A percentile compares a stretch with the other conserved stretches of the same genome.
Evolutionary conservation across 2,888 invertebrate species (phyloP).

Genomic region (Orthonevra nobilis): DNA sequence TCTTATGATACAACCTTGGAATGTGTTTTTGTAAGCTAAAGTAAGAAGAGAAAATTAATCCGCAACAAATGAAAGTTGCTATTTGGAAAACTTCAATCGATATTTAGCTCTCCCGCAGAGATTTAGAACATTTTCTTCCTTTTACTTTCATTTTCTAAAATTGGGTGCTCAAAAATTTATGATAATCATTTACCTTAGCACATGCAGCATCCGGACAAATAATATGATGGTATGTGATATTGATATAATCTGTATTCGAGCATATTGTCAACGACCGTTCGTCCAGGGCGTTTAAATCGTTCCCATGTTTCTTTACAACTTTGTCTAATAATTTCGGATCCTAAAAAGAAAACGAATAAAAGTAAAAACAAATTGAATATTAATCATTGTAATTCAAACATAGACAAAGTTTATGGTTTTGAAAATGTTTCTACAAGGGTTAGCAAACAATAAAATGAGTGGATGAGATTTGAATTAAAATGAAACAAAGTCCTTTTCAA

Average conservation of each 20-base stretch:
- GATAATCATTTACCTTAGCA: conserved; percentile 91
- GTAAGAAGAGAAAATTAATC: too few relatives aligned
- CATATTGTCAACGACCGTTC: conserved; percentile 98
- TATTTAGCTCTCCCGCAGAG: too few relatives aligned
- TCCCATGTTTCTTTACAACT: conserved; percentile 89
- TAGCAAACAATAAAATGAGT: conserved; percentile 24
- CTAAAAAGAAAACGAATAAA: conserved; percentile 80
- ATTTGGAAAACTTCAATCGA: too few relatives aligned
- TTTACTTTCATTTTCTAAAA: too few relatives aligned
- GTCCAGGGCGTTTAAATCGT: conserved; percentile 85
- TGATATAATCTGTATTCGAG: conserved; percentile 99
- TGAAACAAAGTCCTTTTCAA: conserved; percentile 5
- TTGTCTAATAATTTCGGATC: conserved; percentile 90
- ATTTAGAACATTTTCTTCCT: too few relatives aligned
- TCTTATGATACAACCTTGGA: too few relatives aligned
- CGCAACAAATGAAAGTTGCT: too few relatives aligned
- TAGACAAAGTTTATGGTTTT: too few relatives aligned
- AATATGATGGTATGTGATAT: conserved; percentile 98
- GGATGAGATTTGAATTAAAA: background rate
- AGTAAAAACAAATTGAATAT: background rate
- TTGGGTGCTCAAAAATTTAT: too few relatives aligned
- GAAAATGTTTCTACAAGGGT: too few relatives aligned
- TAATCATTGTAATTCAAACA: background rate
- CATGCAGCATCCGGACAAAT: conserved; percentile 95
- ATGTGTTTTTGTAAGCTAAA: too few relatives aligned